Evolutionary conservation across 2,113 vertebrate species (phyloP), one percentile per base, ranked within the genome.

Genomic region (Phalacrocorax aristotelis): DNA sequence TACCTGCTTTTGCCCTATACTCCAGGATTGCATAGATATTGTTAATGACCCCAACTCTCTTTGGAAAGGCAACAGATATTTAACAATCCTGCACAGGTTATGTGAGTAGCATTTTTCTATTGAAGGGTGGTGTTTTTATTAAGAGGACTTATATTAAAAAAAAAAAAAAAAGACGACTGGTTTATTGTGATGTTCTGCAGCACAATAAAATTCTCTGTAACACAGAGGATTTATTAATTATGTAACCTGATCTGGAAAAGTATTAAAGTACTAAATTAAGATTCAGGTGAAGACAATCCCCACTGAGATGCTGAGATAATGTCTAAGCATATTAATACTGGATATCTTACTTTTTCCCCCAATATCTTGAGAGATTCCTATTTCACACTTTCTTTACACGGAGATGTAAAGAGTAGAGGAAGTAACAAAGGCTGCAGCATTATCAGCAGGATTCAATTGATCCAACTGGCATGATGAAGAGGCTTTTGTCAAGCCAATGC

Each of bases 181-280:
- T 81, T 75, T 83, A 48, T 61, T 77, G 38, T 65, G 80, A 57
- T 68, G n/a, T 48, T 61, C 90, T 40, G 44, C 64, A 74, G 75
- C 34, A 40, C 51, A 72, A 49, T 42, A 69, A 77, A 89, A 71
- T 71, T 70, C 29, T 36, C 46, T 32, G 46, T 48, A 64, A 60
- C 2, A 7, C 27, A 62, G 48, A 75, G 51, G 23, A 51, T 82
- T 87, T 88, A 78, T 85, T 91, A 86, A 89, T 93, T 91, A 65
- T 25, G 18, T 29, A 80, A 89, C 34, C 34, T 46, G 34, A 78
- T 52, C 27, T 71, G 71, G 79, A 70, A 66, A 88, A 75, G 10
- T 81, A 88, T 88, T 95, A 66, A 90, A 75, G 48, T 55, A 54
- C 62, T 93, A 91, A 94, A 89, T 83, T 65, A 93, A 70, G 65